Evolutionary conservation across 2,113 vertebrate genomes (phyloP), one percentile per base, ranked within the genome.

Genomic region (Axis porcinus): DNA sequence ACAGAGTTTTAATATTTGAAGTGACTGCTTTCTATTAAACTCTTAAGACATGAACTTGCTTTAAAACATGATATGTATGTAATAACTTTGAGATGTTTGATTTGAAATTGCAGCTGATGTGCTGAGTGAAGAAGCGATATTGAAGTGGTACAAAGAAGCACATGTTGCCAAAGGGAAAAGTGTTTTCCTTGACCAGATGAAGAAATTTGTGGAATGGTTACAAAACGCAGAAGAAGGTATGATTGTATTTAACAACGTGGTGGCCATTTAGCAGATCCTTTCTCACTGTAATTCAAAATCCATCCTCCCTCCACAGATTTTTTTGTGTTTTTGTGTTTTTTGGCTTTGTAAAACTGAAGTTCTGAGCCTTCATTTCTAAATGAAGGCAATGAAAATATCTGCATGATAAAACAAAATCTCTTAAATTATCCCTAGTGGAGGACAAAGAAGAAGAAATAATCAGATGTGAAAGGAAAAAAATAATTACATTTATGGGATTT

Each of bases 181-280:
- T 83, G 99, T 99, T 97, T 99, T 99, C 92, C 99, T 99, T 97
- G 99, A 99, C 96, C 99, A 99, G 98, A 99, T 99, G 99, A 99
- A 99, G 98, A 99, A 99, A 96, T 99, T 99, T 97, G 99, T 99
- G 28, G 99, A 99, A 97, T 99, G 99, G 99, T 98, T 99, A 89
- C 99, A 99, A 97, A 99, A 99, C 0, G 99, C 99, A 95, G 99
- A 99, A 98, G 99, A 99, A 99, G 99, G 99, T 99, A 99, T 6
- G 64, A 23, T 33, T 95, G 85, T 33, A 13, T 87, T 83, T 96
- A 40, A 87, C 19, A n/a, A 12, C 33, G 5, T 30, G 74, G 19
- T 47, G 25, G 36, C 3, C 40, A n/a, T 36, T 88, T 30, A 40
- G 4, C 70, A 67, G 82, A 70, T 36, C 3, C 30, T 84, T 81